phyloP scores from a whole-genome alignment of 2,797 vertebrate genomes.

The Eospalax fontanierii region DNA sequence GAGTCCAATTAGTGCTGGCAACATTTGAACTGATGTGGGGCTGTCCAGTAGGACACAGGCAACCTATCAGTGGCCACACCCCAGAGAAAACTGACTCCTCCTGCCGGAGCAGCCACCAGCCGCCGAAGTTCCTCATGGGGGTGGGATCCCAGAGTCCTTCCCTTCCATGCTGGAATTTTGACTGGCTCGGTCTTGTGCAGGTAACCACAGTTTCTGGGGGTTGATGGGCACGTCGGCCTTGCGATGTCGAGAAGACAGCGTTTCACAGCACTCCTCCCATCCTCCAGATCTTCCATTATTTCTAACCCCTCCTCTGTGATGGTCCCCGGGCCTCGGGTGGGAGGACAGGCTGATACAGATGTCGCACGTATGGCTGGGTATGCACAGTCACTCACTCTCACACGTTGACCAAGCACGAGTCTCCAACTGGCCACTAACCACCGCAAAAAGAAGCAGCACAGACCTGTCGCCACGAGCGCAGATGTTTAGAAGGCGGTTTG shows the following conservation, averaged over 20 bases:
- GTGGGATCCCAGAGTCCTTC: too few species aligned
- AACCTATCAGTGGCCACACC: background rate
- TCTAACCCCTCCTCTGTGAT: background rate
- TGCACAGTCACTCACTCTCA: background rate
- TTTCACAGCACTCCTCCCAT: background rate
- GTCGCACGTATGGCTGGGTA: background rate
- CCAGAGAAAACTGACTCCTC: background rate
- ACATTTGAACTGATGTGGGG: background rate
- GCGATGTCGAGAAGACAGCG: background rate
- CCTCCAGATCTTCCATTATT: background rate
- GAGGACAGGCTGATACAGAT: background rate
- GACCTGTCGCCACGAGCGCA: background rate
- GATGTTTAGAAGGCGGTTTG: background rate
- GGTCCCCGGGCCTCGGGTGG: background rate
- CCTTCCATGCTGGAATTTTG: background rate
- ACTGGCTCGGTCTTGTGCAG: background rate
- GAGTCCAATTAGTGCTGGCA: background rate
- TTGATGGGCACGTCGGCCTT: background rate
- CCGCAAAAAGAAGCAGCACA: background rate
- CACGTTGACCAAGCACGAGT: background rate
- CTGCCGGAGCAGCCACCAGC: background rate
- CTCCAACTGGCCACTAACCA: too few species aligned
- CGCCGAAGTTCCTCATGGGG: background rate
- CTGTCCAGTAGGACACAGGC: too few species aligned
- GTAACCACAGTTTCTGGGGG: background rate